Evolutionary conservation across 1,140 invertebrate genomes (phyloP).

Genomic region (Eupristina koningsbergeri): DNA sequence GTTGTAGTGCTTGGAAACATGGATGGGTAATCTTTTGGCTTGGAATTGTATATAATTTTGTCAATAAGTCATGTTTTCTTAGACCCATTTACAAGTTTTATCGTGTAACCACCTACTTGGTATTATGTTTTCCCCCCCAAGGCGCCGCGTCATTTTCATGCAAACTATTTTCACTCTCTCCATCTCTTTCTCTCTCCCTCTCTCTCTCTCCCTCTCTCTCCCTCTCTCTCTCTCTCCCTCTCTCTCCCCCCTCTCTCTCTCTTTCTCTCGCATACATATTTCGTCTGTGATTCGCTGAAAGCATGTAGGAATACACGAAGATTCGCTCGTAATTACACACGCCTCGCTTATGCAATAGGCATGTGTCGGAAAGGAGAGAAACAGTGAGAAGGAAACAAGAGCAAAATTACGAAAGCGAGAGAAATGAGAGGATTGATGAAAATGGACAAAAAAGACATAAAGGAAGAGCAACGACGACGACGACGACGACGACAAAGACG

Average conservation of each 20-base stretch:
- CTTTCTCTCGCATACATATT: too few species aligned
- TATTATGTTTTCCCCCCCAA: not conserved
- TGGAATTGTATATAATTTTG: not conserved
- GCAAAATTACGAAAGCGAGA: not conserved
- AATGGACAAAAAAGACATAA: not conserved
- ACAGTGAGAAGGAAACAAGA: not conserved
- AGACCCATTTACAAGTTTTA: not conserved
- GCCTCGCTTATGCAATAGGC: not conserved
- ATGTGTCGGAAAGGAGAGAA: not conserved
- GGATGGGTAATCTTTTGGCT: not conserved
- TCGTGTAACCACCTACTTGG: not conserved
- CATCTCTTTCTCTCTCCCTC: not conserved
- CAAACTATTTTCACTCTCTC: not conserved
- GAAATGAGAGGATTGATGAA: not conserved
- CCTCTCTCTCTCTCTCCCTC: not conserved
- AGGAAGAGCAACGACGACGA: not conserved
- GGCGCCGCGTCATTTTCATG: not conserved
- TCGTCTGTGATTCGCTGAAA: not conserved
- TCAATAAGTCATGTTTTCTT: slow-evolving; percentile 1
- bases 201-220: not conserved
- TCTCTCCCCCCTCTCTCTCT: not conserved
- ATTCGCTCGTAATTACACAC: not conserved
- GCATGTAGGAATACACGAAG: not conserved
- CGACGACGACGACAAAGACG: too few species aligned
- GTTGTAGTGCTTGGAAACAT: not conserved